phyloP scores from a whole-genome alignment of 2,888 invertebrate genomes.

The Drosophila hawaiiensis region DNA sequence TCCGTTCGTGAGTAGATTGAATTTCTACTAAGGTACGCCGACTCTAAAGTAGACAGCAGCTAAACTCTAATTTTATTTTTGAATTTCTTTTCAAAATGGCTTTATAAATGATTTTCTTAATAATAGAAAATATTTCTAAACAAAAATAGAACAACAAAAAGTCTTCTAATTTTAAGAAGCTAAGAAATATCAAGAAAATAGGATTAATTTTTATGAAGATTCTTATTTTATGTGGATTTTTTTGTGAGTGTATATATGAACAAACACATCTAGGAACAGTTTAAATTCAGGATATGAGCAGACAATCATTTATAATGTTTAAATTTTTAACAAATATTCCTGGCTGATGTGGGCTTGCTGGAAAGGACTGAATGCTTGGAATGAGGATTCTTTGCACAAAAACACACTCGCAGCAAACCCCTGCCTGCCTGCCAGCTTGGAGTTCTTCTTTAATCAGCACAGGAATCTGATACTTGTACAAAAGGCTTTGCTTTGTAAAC shows the following conservation, averaged over 20 bases:
- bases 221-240: neutral
- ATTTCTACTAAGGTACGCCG: neutral
- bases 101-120: neutral
- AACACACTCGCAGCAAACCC: conserved; percentile 8
- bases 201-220: accelerated
- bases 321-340: conserved; percentile 76
- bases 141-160: neutral
- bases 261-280: conserved; percentile 15
- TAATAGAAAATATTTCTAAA: neutral
- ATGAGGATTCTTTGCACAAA: conserved; percentile 10
- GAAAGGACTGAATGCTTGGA: conserved; percentile 28
- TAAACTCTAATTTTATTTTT: neutral
- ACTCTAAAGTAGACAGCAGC: neutral
- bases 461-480: conserved; percentile 81
- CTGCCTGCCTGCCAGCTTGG: conserved; percentile 7
- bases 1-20: neutral
- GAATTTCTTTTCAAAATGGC: neutral
- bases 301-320: conserved; percentile 77
- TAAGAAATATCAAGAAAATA: neutral
- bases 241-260: conserved; percentile 8
- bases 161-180: neutral
- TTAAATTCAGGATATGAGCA: conserved; percentile 64
- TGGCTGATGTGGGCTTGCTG: conserved; percentile 17
- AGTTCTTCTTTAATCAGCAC: conserved; percentile 74
- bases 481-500: conserved; percentile 81